Evolutionary conservation across 2,113 vertebrate genomes (phyloP).

Genomic region (Apodemus sylvaticus): DNA sequence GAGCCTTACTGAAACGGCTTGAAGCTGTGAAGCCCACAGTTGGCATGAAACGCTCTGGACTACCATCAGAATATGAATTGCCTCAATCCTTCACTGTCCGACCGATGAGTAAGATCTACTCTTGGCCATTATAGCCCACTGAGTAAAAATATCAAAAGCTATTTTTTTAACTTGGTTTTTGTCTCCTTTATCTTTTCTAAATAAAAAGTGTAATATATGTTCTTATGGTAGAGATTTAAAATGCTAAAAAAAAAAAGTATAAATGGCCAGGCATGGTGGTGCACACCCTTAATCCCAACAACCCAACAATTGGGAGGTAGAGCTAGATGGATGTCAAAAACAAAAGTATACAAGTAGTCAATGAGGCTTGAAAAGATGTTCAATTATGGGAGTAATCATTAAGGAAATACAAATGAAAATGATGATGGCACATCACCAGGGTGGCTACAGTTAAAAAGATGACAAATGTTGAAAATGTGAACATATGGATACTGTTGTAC

Average conservation of each 20-base stretch:
- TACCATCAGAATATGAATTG: conserved; percentile 91
- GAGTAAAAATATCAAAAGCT: conserved; percentile 74
- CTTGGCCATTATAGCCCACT: conserved; percentile 84
- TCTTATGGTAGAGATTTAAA: neutral
- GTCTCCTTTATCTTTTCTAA: neutral
- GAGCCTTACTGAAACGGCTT: conserved; percentile 92
- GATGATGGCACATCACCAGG: neutral
- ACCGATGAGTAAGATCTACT: conserved; percentile 82
- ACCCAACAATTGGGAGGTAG: too few species aligned
- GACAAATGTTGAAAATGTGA: neutral
- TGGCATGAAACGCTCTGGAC: conserved; percentile 91
- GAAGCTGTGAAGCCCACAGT: conserved; percentile 94
- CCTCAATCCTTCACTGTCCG: conserved; percentile 77
- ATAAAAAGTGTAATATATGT: neutral
- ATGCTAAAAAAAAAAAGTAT: neutral
- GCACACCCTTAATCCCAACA: neutral
- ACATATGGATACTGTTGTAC: neutral
- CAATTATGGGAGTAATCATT: neutral
- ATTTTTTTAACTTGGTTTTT: conserved; percentile 7
- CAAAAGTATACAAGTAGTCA: neutral
- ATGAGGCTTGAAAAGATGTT: neutral
- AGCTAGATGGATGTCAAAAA: neutral
- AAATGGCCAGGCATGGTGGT: neutral
- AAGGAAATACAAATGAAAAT: conserved; percentile 24
- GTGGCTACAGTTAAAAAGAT: neutral